Conservation (phyloP, 2,888 invertebrate genomes). For the Hirudinaria manillensis region DNA sequence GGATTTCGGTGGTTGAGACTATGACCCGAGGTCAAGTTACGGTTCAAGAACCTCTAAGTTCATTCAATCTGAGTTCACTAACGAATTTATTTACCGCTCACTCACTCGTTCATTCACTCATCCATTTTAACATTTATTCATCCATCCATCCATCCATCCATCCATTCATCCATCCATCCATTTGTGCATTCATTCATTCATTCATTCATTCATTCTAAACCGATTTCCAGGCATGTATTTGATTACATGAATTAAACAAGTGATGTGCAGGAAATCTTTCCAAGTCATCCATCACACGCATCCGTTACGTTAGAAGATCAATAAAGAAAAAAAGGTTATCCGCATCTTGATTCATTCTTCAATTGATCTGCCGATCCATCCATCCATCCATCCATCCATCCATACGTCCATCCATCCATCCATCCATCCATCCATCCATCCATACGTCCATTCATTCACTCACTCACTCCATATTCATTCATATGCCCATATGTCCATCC, state of each 20-base stretch:
- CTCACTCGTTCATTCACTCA: not conserved
- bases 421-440: not conserved
- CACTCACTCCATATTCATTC: too few relatives aligned
- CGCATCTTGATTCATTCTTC: not conserved
- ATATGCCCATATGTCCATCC: too few relatives aligned
- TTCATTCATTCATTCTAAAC: not conserved
- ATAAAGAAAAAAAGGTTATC: not conserved
- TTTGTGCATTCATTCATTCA: not conserved
- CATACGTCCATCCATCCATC: conserved; percentile 1
- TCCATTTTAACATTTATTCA: not conserved
- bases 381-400: not conserved
- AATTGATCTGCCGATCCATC: not conserved
- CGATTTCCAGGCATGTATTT: not conserved
- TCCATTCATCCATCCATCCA: not conserved
- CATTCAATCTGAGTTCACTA: not conserved
- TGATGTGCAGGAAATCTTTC: too few relatives aligned
- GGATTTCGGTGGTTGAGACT: too few relatives aligned
- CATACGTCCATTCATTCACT: too few relatives aligned
- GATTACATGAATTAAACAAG: too few relatives aligned
- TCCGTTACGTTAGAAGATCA: not conserved
- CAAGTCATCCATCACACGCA: not conserved
- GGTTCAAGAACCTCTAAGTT: too few relatives aligned
- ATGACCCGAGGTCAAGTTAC: too few relatives aligned
- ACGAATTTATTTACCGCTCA: not conserved
- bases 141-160: not conserved